Percentiles rank a stretch among this genome's conserved stretches.
These are phyloP conservation scores for Beris morrisii DNA, from an alignment of 2,888 invertebrate species.

Conservation along the genomic window DNA sequence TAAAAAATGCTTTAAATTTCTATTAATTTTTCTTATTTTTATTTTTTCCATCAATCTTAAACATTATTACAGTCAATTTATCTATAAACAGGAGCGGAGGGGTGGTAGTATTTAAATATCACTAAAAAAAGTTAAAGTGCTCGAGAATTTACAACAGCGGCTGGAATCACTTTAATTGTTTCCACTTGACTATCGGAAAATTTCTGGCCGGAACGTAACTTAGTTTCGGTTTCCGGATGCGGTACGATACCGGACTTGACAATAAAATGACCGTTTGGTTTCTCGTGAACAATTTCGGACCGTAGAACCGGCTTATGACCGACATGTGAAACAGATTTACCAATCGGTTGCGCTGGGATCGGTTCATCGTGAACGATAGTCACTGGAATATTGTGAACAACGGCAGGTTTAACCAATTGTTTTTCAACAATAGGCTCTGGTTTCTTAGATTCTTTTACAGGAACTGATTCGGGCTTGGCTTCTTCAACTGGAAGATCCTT, in stretches of 20 bases:
- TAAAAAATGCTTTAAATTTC: neutral
- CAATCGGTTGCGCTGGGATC: neutral
- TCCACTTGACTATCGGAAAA: slow-evolving; percentile 6
- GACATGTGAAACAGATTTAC: slow-evolving; percentile 6
- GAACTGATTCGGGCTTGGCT: neutral
- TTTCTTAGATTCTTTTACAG: neutral
- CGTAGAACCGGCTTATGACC: slow-evolving; percentile 10
- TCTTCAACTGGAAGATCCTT: neutral
- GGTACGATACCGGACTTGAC: slow-evolving; percentile 25
- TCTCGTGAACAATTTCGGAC: slow-evolving; percentile 30
- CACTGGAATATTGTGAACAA: slow-evolving; percentile 21
- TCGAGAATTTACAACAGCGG: slow-evolving; percentile 19
- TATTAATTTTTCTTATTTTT: slow-evolving; percentile 17
- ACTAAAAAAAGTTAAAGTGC: slow-evolving; percentile 18
- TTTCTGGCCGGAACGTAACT: neutral
- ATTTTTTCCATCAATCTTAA: slow-evolving; percentile 18
- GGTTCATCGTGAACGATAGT: slow-evolving; percentile 14
- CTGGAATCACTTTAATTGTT: slow-evolving; percentile 18
- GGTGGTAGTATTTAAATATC: neutral
- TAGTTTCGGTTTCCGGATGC: neutral
- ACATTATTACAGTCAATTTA: slow-evolving; percentile 29
- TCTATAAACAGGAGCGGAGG: slow-evolving; percentile 2
- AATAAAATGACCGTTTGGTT: slow-evolving; percentile 31
- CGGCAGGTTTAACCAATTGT: neutral
- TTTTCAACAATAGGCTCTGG: slow-evolving; percentile 7